Percentiles rank a stretch among this genome's conserved stretches.
Conservation (phyloP, 2,797 vertebrate genomes). For the Graptemys geographica region DNA sequence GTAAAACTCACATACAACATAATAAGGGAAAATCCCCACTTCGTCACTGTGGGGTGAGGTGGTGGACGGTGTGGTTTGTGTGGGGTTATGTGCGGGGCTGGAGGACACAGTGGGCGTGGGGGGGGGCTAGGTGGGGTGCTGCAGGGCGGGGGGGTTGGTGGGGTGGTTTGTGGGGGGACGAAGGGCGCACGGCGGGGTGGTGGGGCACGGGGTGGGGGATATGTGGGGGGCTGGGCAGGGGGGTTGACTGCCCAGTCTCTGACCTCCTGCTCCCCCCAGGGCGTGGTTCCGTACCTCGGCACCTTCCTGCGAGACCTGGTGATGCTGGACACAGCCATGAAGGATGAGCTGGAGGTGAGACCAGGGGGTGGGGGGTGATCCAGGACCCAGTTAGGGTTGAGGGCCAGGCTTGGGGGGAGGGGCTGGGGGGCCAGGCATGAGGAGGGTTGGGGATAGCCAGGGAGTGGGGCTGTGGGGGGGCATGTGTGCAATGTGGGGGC, state of each 20-base stretch:
- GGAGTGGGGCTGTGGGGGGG: neutral
- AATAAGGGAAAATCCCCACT: no score
- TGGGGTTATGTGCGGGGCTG: no score
- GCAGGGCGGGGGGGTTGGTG: no score
- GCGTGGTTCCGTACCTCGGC: constrained; percentile 94
- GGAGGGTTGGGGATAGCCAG: no score
- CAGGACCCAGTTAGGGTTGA: no score
- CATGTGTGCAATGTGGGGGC: neutral
- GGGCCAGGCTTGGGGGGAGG: no score
- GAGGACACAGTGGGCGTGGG: neutral
- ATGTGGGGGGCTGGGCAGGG: neutral
- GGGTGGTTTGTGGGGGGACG: no score
- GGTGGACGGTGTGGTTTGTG: no score
- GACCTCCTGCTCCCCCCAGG: constrained; percentile 78
- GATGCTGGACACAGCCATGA: constrained; percentile 93
- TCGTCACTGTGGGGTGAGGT: no score
- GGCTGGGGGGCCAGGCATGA: no score
- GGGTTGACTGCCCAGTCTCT: neutral
- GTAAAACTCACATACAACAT: no score
- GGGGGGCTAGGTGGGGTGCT: neutral
- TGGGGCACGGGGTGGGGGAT: neutral
- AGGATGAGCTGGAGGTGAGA: constrained; percentile 89
- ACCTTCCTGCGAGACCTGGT: constrained; percentile 94
- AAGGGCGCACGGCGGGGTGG: neutral
- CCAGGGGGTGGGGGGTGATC: no score